These are phyloP conservation scores for Drosophila austrosaltans DNA, from an alignment of 2,888 invertebrate species.

Conservation along the genomic window DNA sequence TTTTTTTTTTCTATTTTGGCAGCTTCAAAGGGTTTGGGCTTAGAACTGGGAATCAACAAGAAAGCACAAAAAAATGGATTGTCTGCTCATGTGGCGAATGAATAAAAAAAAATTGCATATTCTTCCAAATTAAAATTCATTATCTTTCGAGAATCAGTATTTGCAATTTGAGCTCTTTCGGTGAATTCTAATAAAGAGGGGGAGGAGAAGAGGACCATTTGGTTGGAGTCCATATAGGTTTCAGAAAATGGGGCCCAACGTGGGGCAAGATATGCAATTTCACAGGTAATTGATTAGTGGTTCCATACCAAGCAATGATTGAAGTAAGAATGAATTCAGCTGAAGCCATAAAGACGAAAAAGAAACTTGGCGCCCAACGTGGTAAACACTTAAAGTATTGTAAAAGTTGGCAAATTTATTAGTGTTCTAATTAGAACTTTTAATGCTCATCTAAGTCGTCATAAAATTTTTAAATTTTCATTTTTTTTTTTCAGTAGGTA, in stretches of 20 bases:
- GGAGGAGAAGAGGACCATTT: too few relatives aligned
- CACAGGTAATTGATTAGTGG: too few relatives aligned
- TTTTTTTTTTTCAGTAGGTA: background rate
- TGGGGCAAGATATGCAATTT: too few relatives aligned
- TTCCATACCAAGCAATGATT: too few relatives aligned
- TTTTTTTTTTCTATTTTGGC: slow-evolving; percentile 59
- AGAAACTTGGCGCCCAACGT: background rate
- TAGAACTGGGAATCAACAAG: background rate
- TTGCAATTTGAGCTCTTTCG: background rate
- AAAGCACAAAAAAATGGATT: background rate
- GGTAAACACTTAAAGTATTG: background rate
- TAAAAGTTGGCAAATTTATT: too few relatives aligned
- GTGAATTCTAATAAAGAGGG: background rate
- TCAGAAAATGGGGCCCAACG: too few relatives aligned
- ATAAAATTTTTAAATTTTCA: background rate
- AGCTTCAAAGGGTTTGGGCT: slow-evolving; percentile 42
- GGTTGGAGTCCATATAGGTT: too few relatives aligned
- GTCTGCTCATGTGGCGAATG: background rate
- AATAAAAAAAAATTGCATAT: background rate
- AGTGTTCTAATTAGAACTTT: background rate
- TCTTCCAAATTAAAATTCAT: slow-evolving; percentile 4
- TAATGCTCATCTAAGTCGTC: too few relatives aligned
- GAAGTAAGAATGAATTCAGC: too few relatives aligned
- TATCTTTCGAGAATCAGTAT: background rate
- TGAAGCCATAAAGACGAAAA: too few relatives aligned